Conservation (phyloP, 35 echinoderm and acorn worm species). For the Apostichopus japonicus region DNA sequence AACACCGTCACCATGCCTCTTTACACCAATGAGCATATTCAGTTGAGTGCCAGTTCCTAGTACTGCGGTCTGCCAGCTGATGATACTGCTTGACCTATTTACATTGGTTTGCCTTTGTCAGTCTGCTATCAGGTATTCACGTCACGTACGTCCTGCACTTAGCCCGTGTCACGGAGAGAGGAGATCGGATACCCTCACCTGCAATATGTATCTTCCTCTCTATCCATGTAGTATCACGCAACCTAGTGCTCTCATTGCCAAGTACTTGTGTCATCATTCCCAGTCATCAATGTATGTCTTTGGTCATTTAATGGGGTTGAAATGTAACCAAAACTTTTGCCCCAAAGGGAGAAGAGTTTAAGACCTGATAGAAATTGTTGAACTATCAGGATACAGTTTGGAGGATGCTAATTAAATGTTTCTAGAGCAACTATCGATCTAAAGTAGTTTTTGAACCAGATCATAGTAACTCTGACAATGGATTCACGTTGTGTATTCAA, state of each 20-base stretch:
- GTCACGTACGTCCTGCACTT: too few species aligned
- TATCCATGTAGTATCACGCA: too few species aligned
- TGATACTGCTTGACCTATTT: neutral
- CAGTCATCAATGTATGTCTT: neutral
- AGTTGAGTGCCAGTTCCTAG: too few species aligned
- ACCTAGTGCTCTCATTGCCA: too few species aligned
- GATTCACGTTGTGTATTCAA: neutral
- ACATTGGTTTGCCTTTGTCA: neutral
- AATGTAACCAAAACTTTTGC: neutral
- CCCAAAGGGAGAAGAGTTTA: neutral
- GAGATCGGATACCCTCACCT: too few species aligned
- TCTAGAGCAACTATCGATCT: constrained; percentile 18
- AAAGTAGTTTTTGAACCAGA: neutral
- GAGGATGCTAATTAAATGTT: neutral
- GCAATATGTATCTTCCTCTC: too few species aligned
- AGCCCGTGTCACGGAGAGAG: too few species aligned
- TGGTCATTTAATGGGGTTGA: neutral
- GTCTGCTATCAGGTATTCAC: too few species aligned
- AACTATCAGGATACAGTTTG: neutral
- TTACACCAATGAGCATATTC: too few species aligned
- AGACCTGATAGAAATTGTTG: neutral
- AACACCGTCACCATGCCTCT: too few species aligned
- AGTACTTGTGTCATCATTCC: too few species aligned
- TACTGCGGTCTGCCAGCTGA: too few species aligned
- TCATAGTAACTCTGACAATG: neutral